Conservation (phyloP, 1,140 invertebrate genomes). For the Megathymus violae region DNA sequence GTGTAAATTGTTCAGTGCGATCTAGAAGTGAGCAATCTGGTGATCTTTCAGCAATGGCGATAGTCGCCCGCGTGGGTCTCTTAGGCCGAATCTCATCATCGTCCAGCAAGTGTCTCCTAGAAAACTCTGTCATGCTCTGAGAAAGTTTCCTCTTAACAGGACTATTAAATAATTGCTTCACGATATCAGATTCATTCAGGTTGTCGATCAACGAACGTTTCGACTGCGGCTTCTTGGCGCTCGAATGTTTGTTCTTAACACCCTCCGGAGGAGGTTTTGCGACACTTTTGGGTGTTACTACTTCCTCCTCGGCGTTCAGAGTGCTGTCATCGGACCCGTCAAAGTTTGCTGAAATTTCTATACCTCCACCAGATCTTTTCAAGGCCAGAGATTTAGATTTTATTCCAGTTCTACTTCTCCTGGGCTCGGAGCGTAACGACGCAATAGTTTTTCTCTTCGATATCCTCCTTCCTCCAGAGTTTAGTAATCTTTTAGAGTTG, state of each 20-base stretch:
- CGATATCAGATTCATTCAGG: slow-evolving; percentile 72
- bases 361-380: slow-evolving; percentile 39
- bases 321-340: too few species aligned
- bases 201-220: slow-evolving; percentile 77
- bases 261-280: slow-evolving; percentile 65
- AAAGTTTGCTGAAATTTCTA: slow-evolving; percentile 36
- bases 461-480: not conserved
- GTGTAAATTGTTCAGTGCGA: too few species aligned
- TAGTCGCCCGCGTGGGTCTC: slow-evolving; percentile 48
- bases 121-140: slow-evolving; percentile 75
- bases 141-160: slow-evolving; percentile 80
- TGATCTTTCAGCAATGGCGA: too few species aligned
- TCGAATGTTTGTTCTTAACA: slow-evolving; percentile 80
- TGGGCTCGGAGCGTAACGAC: slow-evolving; percentile 32
- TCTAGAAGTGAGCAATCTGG: too few species aligned
- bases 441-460: slow-evolving; percentile 55
- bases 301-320: slow-evolving; percentile 46
- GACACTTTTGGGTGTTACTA: slow-evolving; percentile 69
- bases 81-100: slow-evolving; percentile 45
- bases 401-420: slow-evolving; percentile 22
- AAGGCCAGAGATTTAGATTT: slow-evolving; percentile 53
- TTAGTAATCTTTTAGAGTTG: slow-evolving; percentile 26
- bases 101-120: slow-evolving; percentile 52
- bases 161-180: slow-evolving; percentile 77
- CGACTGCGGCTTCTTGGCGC: slow-evolving; percentile 76